Conservation (phyloP, 1,140 invertebrate species). For the Saccostrea echinata region DNA sequence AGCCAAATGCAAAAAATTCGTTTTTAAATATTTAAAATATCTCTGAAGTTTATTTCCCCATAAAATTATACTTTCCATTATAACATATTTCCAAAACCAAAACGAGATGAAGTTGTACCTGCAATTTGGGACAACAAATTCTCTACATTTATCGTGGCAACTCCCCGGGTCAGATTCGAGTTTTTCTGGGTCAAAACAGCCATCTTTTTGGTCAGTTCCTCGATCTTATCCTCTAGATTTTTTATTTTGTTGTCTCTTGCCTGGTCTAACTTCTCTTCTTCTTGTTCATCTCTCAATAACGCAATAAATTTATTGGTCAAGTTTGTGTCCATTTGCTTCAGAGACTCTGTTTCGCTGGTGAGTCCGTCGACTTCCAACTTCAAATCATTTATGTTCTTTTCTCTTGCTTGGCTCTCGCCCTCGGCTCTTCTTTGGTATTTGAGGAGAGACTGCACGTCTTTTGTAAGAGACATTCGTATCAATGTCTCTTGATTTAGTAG, state of each 20-base stretch:
- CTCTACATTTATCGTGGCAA: neutral
- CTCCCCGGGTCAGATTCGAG: neutral
- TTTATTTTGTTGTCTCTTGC: neutral
- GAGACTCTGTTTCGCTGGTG: neutral
- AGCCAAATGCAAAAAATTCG: too few relatives aligned
- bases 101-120: neutral
- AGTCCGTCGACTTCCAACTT: neutral
- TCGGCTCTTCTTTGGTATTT: neutral
- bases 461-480: conserved; percentile 4
- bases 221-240: neutral
- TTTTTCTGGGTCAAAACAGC: too few relatives aligned
- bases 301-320: neutral
- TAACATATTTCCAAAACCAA: neutral
- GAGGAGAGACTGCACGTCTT: neutral
- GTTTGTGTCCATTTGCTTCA: neutral
- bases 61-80: too few relatives aligned
- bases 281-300: neutral
- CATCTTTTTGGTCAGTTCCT: neutral
- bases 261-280: neutral
- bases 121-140: conserved; percentile 12
- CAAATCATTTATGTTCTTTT: neutral
- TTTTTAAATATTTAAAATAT: too few relatives aligned
- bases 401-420: neutral
- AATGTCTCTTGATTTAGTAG: conserved; percentile 4
- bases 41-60: too few relatives aligned